Base-by-base conservation (phyloP, 2,888 invertebrate species). In the Cryptops parisi region DNA sequence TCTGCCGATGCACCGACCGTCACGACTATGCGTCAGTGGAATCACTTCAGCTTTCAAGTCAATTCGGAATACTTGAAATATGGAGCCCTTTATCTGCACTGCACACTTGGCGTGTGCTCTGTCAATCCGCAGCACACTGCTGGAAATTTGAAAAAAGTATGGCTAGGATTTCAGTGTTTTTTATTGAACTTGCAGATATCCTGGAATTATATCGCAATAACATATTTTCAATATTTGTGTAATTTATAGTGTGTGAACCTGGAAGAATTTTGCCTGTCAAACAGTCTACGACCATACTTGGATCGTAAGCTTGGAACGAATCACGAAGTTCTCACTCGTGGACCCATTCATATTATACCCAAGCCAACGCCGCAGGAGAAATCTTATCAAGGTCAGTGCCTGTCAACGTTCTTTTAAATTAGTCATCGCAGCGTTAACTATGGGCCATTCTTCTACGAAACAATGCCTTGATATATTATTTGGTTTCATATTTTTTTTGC, bases 81-180 rank as follows among this genome's bases (percentile, higher is more conserved):
- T 38, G 60, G 60, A 3, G 54, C 57, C 15, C 43, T 64, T 17
- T 66, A 62, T 57, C 54, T 70, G 3, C 65, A 66, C 55, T 70
- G 70, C 58, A 62, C 63, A 43, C 55, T 69, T 33, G 62, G 63
- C 2, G 61, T 64, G 15, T 70, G 70, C 58, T 61, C 64, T 23
- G 62, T 60, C 27, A 58, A 62, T 53, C 54, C 58, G 24, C 52
- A 55, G 19, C 55, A 58, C 41, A 54, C 58, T 15, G 57, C 57
- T 25, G 58, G 61, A 24, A 61, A 61, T 50, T 52, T 62, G 5
- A 60, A 62, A 52, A 55, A 60, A 60, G 64, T 63, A 55, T n/a
- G n/a, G n/a, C n/a, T n/a, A n/a, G n/a, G n/a, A n/a, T n/a, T n/a
- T n/a, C n/a, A n/a, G n/a, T n/a, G n/a, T n/a, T n/a, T n/a, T n/a